Base-by-base conservation (phyloP, 2,797 vertebrate genomes). In the Anolis apletophallus region DNA sequence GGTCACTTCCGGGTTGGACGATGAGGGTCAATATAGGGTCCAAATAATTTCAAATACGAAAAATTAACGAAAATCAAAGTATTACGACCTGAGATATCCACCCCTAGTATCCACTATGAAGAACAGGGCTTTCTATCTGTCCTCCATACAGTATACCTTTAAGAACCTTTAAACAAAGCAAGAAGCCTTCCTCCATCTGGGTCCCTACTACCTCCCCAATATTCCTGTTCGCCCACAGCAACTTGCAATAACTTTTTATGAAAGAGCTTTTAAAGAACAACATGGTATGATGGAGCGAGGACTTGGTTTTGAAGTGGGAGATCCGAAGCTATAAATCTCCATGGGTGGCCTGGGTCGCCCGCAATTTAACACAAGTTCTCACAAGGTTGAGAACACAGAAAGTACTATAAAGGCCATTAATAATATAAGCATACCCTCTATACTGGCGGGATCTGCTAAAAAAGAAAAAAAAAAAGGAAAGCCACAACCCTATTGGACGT, bases 341-440 rank as follows among this genome's bases (percentile, higher is more conserved):
- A 16, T 82, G 72, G 80, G 80, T 69, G 84, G 84, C 40, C 82
- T 75, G 52, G 72, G 72, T 84, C 19, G 6, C 36, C 83, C 16
- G 5, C 54, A 72, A 80, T 40, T 85, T 61, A 26, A 67, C 78
- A 76, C 71, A 75, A 32, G 68, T 75, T 57, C 68, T 80, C 36
- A 71, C 68, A 71, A 85, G 54, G 19, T 14, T 72, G 71, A 76
- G 72, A 81, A 75, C 59, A 76, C 32, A 81, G 34, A 85, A 72
- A 32, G 55, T n/a, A 81, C 46, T 64, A 67, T 64, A 50, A 74
- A 64, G 57, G 13, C 54, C 57, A 86, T 86, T 86, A 86, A 81
- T 61, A 81, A 81, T 52, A 75, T 59, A 86, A 80, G 57, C 69
- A 81, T 55, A 54, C 57, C 40, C 32, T 74, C 54, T 67, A 54